Evolutionary conservation across 1,140 invertebrate genomes (phyloP).

Genomic region (Drosophila serrata): DNA sequence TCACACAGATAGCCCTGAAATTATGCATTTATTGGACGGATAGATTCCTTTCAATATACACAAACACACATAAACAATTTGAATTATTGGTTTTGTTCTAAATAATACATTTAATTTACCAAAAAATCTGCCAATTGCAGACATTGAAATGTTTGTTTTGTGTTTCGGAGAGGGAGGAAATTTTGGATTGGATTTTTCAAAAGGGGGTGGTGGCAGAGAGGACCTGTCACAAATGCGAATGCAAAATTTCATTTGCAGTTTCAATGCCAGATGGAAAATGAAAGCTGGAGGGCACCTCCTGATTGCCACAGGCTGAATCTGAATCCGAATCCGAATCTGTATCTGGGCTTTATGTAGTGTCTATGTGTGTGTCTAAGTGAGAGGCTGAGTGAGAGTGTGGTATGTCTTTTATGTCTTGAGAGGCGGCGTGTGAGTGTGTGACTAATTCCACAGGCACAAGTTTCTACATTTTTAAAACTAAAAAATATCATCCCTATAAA

Average conservation of each 20-base stretch:
- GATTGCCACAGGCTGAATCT: slow-evolving; percentile 52
- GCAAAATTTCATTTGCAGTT: slow-evolving; percentile 56
- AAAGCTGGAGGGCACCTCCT: slow-evolving; percentile 28
- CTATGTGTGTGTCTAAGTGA: slow-evolving; percentile 7
- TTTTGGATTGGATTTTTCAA: slow-evolving; percentile 31
- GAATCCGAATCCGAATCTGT: slow-evolving; percentile 21
- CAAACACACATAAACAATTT: slow-evolving; percentile 67
- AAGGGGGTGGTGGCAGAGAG: slow-evolving; percentile 17
- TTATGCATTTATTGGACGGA: slow-evolving; percentile 67
- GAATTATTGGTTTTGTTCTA: slow-evolving; percentile 46
- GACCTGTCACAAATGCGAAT: slow-evolving; percentile 58
- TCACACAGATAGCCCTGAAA: slow-evolving; percentile 29
- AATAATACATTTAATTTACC: slow-evolving; percentile 72
- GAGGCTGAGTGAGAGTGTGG: slow-evolving; percentile 22
- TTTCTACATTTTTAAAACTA: background rate
- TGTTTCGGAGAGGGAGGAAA: slow-evolving; percentile 19
- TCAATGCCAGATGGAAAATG: slow-evolving; percentile 64
- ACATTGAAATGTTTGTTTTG: slow-evolving; percentile 19
- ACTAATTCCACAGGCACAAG: slow-evolving; percentile 5
- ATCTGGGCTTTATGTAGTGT: slow-evolving; percentile 26
- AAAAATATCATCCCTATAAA: too few species aligned
- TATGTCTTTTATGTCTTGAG: slow-evolving; percentile 37
- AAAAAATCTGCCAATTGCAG: slow-evolving; percentile 63
- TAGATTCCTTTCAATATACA: slow-evolving; percentile 50
- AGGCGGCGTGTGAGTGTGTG: slow-evolving; percentile 23